Conservation (phyloP, 64 coral and sea anemone species). For the Trachythela sp. region DNA sequence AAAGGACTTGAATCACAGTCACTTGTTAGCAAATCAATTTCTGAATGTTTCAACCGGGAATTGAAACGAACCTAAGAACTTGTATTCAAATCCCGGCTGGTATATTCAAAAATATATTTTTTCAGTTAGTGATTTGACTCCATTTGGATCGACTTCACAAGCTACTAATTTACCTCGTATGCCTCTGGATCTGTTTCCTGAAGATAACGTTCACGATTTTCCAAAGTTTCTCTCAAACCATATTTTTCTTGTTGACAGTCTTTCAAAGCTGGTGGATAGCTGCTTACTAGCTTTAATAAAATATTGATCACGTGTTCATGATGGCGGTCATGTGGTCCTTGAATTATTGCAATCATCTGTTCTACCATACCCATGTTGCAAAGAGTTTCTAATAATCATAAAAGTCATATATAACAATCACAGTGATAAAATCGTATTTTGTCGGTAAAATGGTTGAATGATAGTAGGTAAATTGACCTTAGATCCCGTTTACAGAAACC, state of each 20-base stretch:
- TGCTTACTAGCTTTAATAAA: background rate
- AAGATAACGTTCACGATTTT: background rate
- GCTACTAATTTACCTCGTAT: background rate
- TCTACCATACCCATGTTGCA: background rate
- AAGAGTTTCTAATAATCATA: background rate
- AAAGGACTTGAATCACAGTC: too few species aligned
- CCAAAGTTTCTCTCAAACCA: background rate
- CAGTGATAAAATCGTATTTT: too few species aligned
- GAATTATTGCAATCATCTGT: background rate
- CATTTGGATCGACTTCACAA: too few species aligned
- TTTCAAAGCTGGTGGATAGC: background rate
- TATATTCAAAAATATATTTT: too few species aligned
- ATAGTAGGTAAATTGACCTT: too few species aligned
- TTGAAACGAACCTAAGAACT: too few species aligned
- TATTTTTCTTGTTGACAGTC: slow-evolving; percentile 17
- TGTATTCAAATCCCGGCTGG: too few species aligned
- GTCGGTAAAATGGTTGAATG: background rate
- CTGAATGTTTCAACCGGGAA: too few species aligned
- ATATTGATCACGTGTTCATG: slow-evolving; percentile 3
- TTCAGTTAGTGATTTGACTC: too few species aligned
- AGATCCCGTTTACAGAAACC: too few species aligned
- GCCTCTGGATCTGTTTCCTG: background rate
- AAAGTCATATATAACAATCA: too few species aligned
- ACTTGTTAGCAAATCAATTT: too few species aligned
- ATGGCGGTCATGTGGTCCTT: background rate